Percentiles rank a stretch among this genome's conserved stretches.
These are phyloP conservation scores for Cariama cristata DNA, from an alignment of 2,113 vertebrate species.

Conservation along the genomic window DNA sequence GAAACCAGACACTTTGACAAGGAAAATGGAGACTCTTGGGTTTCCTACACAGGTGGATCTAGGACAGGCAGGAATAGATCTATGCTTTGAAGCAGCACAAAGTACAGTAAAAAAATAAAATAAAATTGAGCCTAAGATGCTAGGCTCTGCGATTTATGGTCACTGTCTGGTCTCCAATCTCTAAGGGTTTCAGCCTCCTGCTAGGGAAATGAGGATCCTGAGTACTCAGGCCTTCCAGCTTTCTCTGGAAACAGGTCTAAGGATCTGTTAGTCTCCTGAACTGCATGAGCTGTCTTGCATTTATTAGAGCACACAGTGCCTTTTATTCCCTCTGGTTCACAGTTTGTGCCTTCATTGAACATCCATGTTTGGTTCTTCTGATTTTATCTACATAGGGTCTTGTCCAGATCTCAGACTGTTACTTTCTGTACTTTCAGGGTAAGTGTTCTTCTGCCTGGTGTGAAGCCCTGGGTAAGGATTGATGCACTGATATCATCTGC, in stretches of 20 bases:
- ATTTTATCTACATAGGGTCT: neutral
- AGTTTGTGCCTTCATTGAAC: neutral
- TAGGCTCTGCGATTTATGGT: neutral
- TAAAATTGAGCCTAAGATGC: neutral
- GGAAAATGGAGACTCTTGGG: neutral
- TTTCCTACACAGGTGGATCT: neutral
- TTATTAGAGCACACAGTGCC: neutral
- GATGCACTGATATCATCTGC: neutral
- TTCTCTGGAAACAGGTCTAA: neutral
- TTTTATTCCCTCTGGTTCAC: neutral
- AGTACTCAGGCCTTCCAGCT: neutral
- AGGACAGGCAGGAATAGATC: neutral
- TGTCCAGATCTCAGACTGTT: neutral
- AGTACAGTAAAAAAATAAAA: neutral
- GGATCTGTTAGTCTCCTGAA: neutral
- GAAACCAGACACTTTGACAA: neutral
- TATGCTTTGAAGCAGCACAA: neutral
- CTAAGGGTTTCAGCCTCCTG: neutral
- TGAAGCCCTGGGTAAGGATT: neutral
- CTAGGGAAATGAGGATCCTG: neutral
- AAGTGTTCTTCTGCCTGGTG: neutral
- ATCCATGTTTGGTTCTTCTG: neutral
- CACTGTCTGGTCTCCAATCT: neutral
- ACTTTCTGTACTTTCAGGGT: neutral
- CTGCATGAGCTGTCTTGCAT: neutral